Evolutionary conservation across 2,888 invertebrate species (phyloP).

Genomic region (Drosophila merina): DNA sequence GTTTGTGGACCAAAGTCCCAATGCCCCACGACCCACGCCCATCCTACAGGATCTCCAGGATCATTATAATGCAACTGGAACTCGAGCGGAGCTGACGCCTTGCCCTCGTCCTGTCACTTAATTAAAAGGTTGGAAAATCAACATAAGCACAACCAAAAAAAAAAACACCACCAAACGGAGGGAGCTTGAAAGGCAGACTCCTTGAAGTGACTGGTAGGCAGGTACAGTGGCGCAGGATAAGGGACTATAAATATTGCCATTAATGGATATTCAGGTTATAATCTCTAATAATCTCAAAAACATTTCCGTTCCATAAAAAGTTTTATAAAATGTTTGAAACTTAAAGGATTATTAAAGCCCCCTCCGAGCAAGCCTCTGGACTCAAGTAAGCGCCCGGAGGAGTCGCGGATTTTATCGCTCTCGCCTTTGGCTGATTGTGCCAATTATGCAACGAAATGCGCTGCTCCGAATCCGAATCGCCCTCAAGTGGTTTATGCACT

Average conservation of each 20-base stretch:
- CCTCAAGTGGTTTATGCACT: conserved; percentile 79
- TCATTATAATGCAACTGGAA: conserved; percentile 64
- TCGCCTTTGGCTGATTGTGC: conserved; percentile 75
- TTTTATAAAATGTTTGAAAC: not conserved
- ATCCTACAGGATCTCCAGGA: conserved; percentile 15
- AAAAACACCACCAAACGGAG: conserved; percentile 18
- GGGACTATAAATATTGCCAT: not conserved
- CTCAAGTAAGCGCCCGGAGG: conserved; percentile 9
- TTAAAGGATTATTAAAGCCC: not conserved
- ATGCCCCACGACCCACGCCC: conserved; percentile 21
- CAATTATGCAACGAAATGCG: conserved; percentile 74
- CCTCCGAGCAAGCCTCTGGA: conserved; percentile 5
- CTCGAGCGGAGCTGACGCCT: conserved; percentile 29
- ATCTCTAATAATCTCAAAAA: too few species aligned
- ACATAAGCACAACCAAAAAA: conserved; percentile 48
- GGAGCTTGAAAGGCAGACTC: conserved; percentile 18
- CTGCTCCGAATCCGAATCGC: conserved; percentile 59
- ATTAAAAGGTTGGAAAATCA: conserved; percentile 78
- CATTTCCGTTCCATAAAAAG: not conserved
- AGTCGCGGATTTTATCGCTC: conserved; percentile 66
- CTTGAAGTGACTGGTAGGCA: conserved; percentile 9
- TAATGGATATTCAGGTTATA: too few species aligned
- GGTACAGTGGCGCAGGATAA: not conserved
- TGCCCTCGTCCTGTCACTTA: conserved; percentile 65
- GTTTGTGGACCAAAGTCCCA: conserved; percentile 65